Base-by-base conservation (phyloP, 2,888 invertebrate genomes). In the Lepidonotus clava region DNA sequence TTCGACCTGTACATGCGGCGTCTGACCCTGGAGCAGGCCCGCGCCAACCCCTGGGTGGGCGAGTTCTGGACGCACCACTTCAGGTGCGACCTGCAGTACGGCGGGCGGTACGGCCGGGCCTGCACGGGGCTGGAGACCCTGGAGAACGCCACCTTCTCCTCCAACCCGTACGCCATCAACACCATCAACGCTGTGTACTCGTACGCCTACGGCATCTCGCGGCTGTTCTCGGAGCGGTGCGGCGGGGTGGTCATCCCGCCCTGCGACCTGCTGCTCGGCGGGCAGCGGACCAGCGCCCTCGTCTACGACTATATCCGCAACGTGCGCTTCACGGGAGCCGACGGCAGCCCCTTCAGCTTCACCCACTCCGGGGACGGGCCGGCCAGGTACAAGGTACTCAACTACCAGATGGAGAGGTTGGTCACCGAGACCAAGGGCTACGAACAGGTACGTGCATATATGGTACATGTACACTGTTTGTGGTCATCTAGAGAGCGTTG, bases 11-110 rank as follows among this genome's bases (percentile, higher is more conserved):
- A 77, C 83, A 87, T 87, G 87, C 14, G 38, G 34, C 21, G 66
- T 21, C 28, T 85, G 24, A 76, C 53, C 18, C 91, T 91, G 4
- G 51, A 84, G 0, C 86, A 53, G 4, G 85, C 88, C 41, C 76
- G 87, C 5, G 84, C 87, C 67, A 92, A 92, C 87, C 91, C 91
- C 0, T 92, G 92, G 92, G 91, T 92, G 86, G 84, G 88, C 24
- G 90, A 91, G 87, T 92, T 91, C 85, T 92, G 92, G 92, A 90
- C 92, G 86, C 88, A 91, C 32, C 80, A 87, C 14, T 92, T 92
- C 86, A 46, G 89, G 51, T 93, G 93, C 87, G 88, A 91, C 61
- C 88, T 90, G 28, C 86, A 88, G 8, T 90, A 90, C 11, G 90
- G 90, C 77, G 90, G 91, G 85, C 88, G 83, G 14, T 89, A 89